Percentiles rank a stretch among this genome's conserved stretches.
Conservation (phyloP, 2,888 invertebrate genomes). For the Pristionchus entomophagus region DNA sequence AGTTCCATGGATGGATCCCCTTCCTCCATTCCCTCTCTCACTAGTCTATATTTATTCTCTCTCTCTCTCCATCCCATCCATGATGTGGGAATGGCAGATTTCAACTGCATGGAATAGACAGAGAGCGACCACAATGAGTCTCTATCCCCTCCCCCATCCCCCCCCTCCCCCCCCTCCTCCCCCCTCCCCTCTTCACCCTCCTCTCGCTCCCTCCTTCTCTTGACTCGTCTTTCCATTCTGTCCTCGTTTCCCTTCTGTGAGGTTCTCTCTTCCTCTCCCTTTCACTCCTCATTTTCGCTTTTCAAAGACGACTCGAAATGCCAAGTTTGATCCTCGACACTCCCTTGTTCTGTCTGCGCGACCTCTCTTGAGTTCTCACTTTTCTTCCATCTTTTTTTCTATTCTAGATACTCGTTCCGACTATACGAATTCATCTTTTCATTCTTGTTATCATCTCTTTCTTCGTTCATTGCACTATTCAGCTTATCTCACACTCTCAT, state of each 20-base stretch:
- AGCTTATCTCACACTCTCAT: neutral
- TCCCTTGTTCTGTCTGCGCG: neutral
- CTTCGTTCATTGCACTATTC: neutral
- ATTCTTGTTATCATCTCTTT: constrained; percentile 15
- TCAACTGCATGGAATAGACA: no score
- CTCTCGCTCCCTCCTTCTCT: neutral
- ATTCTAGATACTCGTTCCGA: neutral
- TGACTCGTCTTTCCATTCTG: neutral
- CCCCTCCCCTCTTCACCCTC: neutral
- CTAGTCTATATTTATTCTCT: neutral
- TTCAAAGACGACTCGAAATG: neutral
- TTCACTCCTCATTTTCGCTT: neutral
- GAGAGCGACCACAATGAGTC: constrained; percentile 3
- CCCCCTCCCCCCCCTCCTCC: neutral
- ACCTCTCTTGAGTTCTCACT: neutral
- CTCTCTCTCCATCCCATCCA: neutral
- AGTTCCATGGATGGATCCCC: neutral
- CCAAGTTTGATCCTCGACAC: neutral
- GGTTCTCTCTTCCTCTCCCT: neutral
- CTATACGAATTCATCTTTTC: neutral
- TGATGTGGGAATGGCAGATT: neutral
- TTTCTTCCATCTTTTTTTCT: neutral
- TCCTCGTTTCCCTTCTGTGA: constrained; percentile 5
- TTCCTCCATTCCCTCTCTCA: neutral
- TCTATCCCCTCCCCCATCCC: neutral